Evolutionary conservation across 2,113 vertebrate genomes (phyloP), one percentile per base, ranked within the genome.

Genomic region (Ptilorrhoa leucosticta): DNA sequence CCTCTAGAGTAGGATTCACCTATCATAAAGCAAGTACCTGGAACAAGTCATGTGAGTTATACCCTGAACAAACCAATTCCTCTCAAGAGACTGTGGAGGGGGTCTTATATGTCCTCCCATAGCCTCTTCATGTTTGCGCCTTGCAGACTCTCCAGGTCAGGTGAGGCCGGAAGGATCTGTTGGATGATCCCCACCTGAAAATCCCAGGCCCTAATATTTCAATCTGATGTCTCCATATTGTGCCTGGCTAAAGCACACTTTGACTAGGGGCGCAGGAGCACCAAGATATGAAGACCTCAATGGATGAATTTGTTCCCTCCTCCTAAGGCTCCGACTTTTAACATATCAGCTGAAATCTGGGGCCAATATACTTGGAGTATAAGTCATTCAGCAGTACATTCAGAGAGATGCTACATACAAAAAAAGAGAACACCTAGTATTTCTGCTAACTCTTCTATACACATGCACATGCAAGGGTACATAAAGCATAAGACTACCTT

Each of bases 391-490:
- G 35, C 24, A 54, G 24, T 40, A 60, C 5, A 7, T 31, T 26
- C 26, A 79, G 33, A 28, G 7, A 83, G 22, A 63, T 54, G 5
- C 4, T 48, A 31, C 4, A 65, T 19, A 20, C 1, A 21, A n/a
- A 44, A 9, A 42, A 28, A 17, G 12, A 15, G 14, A 35, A 26
- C 2, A 24, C 3, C 17, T 44, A 61, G 40, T 37, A 48, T 61
- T 87, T 72, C 40, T 57, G 27, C 71, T 84, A 53, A 48, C 20
- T 66, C 35, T 70, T 82, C 54, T 33, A 11, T 17, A 33, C 3
- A 16, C 7, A 10, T 42, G 35, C 6, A 24, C 4, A n/a, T 2
- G 4, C 1, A 2, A 75, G 8, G 40, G 2, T 28, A 11, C 39
- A 37, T 60, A 51, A 85, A 69, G 21, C 18, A 6, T 48, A 81